Evolutionary conservation across 1,140 invertebrate species (phyloP), one percentile per base, ranked within the genome.

Genomic region (Drosophila quadrilineata): DNA sequence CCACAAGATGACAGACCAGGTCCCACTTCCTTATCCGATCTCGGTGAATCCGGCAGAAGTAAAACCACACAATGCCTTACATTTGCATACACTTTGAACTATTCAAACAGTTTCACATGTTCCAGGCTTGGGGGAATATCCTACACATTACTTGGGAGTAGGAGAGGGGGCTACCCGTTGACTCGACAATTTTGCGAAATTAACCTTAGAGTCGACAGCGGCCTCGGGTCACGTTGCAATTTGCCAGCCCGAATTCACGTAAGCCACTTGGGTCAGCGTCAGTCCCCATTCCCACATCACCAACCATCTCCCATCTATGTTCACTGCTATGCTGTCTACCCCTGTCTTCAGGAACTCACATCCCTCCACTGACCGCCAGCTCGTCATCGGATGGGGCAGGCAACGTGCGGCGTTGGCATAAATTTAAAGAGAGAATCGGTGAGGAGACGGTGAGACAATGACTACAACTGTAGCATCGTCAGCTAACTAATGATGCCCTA

Each of bases 401-500:
- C 56, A 59, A 62, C 60, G 52, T 85, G 79, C 74, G 79, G 63
- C 80, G 60, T 79, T 85, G 79, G 79, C 79, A 85, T 85, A 85
- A 85, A 85, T 85, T 85, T 75, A 75, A 86, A 75, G 79, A 35
- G 56, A 60, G 10, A 4, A 2, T 45, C n/a, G 17, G n/a, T 45
- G 58, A 40, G 53, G 21, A 31, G 24, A 28, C 43, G 31, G 77
- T 77, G 72, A 73, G 31, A 46, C 50, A 69, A 65, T 63, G 28
- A 40, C 36, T 19, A 29, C 53, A 28, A 48, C 58, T 69, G 58
- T 53, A 41, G 74, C 69, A 54, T 70, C 70, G 77, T 84, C 71
- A 79, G 80, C 67, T 80, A 80, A 80, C 87, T 88, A 88, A 88
- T 88, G 87, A 87, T 87, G 87, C 87, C 77, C 84, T 71, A 88